Conservation (phyloP, 2,888 invertebrate species). For the Lasioglossum vierecki region DNA sequence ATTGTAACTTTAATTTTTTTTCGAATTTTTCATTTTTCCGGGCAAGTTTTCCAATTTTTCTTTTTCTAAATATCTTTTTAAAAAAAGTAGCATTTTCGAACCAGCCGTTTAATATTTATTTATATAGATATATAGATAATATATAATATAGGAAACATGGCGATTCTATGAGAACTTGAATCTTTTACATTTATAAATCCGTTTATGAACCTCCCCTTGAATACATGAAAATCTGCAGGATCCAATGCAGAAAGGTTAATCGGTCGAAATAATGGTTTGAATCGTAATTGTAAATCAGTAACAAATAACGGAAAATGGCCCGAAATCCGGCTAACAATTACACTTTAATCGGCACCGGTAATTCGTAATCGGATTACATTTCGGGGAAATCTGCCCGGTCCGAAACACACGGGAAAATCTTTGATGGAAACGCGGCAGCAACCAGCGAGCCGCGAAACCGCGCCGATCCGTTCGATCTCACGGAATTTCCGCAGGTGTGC, state of each 20-base stretch:
- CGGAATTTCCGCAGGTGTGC: constrained; percentile 45
- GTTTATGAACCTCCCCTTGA: not conserved
- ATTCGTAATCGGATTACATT: not conserved
- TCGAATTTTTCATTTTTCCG: too few relatives aligned
- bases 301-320: not conserved
- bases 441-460: constrained; percentile 46
- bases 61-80: too few relatives aligned
- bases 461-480: constrained; percentile 42
- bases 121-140: too few relatives aligned
- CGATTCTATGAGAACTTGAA: not conserved
- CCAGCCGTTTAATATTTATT: too few relatives aligned
- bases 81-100: too few relatives aligned
- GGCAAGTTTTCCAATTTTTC: too few relatives aligned
- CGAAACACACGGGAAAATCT: constrained; percentile 57
- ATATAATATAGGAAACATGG: too few relatives aligned
- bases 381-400: not conserved
- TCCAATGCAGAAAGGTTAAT: not conserved
- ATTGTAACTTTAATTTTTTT: too few relatives aligned
- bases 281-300: not conserved
- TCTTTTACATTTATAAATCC: not conserved
- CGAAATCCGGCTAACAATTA: not conserved
- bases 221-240: not conserved
- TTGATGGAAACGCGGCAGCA: constrained; percentile 50
- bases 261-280: not conserved
- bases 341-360: not conserved